Base-by-base conservation (phyloP, 2,113 vertebrate species). In the Oncorhynchus clarkii region DNA sequence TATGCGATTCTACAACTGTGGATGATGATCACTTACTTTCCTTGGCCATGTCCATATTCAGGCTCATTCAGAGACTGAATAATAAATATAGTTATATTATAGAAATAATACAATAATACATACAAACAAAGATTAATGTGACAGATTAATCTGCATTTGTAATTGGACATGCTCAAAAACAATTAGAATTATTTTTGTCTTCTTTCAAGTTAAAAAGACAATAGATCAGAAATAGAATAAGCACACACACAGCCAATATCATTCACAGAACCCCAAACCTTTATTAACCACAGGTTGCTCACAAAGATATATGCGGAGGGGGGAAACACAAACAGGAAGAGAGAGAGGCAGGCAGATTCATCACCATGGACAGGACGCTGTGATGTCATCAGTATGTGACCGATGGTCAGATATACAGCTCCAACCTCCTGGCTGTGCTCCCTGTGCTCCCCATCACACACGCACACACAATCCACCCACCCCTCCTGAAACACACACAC, bases 231-330 rank as follows among this genome's bases (percentile, higher is more conserved):
- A 54, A 18, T 18, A 54, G 16, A 54, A 54, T 54, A 18, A 54
- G 13, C 12, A 18, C 51, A 54, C 49, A 16, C 13, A 54, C 18
- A 54, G 51, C 16, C 51, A 54, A 54, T 54, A 18, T 54, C 51
- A 54, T 90, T 89, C 85, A 92, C 91, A 91, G 90, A 93, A 93
- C 87, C 91, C 87, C 87, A 90, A 90, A 90, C 82, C 84, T 92
- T 93, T 91, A 92, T 93, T 93, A 80, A 91, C 88, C 90, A 93
- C 90, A 92, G 88, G 89, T 90, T 93, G 89, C 51, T 54, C 82
- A 93, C 92, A 93, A 89, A 92, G 87, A 90, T 88, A 91, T 90
- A 93, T 92, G 91, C 5, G 14, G 51, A 54, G 84, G 89, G 87
- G 82, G 84, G 76, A 82, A 87, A 88, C 89, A n/a, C 72, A 76